phyloP scores from a whole-genome alignment of 2,797 vertebrate species.

The Adelosebastes latens region DNA sequence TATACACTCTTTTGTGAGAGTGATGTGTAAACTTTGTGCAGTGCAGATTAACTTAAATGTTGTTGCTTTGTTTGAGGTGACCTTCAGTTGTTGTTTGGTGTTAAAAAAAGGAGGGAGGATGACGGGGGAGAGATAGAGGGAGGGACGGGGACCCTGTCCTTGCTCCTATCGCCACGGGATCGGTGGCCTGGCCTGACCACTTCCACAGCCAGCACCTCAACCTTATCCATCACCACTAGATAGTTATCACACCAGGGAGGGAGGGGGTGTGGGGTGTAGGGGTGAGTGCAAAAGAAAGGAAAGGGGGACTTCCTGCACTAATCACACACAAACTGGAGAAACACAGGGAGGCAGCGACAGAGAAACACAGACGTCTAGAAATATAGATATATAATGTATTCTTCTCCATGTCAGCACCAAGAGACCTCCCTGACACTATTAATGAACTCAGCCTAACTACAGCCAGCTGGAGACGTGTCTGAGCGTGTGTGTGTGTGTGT shows the following conservation, averaged over 20 bases:
- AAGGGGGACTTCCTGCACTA: conserved; percentile 51
- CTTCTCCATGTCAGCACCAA: conserved; percentile 68
- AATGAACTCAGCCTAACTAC: conserved; percentile 88
- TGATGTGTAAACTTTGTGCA: conserved; percentile 36
- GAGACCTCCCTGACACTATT: conserved; percentile 77
- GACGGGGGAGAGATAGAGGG: conserved; percentile 58
- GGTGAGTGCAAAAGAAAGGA: conserved; percentile 41
- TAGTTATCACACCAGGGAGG: conserved; percentile 81
- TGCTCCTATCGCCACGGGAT: conserved; percentile 85
- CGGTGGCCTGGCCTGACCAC: conserved; percentile 84
- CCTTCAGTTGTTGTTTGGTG: conserved; percentile 75
- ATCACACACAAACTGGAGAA: conserved; percentile 49
- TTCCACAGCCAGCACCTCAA: conserved; percentile 84
- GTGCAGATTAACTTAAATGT: conserved; percentile 61
- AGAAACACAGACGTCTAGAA: conserved; percentile 37
- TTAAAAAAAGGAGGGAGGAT: conserved; percentile 55
- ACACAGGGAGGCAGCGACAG: conserved; percentile 20
- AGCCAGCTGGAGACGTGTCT: conserved; percentile 83
- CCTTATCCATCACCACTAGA: conserved; percentile 87
- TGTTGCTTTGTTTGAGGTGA: conserved; percentile 73
- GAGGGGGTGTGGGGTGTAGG: conserved; percentile 41
- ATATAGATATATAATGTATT: conserved; percentile 69
- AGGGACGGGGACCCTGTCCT: conserved; percentile 79
- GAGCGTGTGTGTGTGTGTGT: conserved; percentile 70
- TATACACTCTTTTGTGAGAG: background rate